A percentile compares a stretch with the other conserved stretches of the same genome.
These are phyloP conservation scores for Netelia fuscicornis DNA, from an alignment of 2,888 invertebrate genomes.

Conservation along the genomic window DNA sequence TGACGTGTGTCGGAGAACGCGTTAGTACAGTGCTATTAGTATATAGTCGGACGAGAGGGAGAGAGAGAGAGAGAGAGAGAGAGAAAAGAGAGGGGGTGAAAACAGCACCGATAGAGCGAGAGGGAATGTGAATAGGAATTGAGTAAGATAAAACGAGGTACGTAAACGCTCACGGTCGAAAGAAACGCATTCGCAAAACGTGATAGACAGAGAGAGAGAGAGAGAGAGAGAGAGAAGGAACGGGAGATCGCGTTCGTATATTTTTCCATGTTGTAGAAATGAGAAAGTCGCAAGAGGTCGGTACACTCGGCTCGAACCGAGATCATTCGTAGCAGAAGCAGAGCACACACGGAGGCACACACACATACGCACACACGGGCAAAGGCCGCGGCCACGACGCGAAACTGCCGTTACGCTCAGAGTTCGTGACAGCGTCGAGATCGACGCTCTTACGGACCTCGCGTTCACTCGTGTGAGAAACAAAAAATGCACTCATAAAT, in stretches of 20 bases:
- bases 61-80: neutral
- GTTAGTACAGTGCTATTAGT: neutral
- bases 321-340: slow-evolving; percentile 48
- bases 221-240: slow-evolving; percentile 5
- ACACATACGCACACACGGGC: neutral
- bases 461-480: neutral
- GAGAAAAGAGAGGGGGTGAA: slow-evolving; percentile 23
- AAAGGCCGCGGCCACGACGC: slow-evolving; percentile 32
- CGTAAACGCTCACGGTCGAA: slow-evolving; percentile 18
- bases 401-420: slow-evolving; percentile 23
- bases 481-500: neutral
- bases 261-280: slow-evolving; percentile 74
- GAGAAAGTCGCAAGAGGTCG: slow-evolving; percentile 77
- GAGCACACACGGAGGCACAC: neutral
- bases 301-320: slow-evolving; percentile 42
- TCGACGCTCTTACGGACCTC: neutral
- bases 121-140: slow-evolving; percentile 21
- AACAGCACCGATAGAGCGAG: slow-evolving; percentile 54
- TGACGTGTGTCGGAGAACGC: slow-evolving; percentile 54
- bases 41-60: neutral
- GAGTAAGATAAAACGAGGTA: slow-evolving; percentile 40
- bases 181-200: slow-evolving; percentile 2
- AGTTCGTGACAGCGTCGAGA: neutral
- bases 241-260: slow-evolving; percentile 3
- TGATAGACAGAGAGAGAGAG: neutral